Percentiles rank a stretch among this genome's conserved stretches.
phyloP scores from a whole-genome alignment of 1,140 invertebrate genomes.

The Ctenoplectra terminalis region DNA sequence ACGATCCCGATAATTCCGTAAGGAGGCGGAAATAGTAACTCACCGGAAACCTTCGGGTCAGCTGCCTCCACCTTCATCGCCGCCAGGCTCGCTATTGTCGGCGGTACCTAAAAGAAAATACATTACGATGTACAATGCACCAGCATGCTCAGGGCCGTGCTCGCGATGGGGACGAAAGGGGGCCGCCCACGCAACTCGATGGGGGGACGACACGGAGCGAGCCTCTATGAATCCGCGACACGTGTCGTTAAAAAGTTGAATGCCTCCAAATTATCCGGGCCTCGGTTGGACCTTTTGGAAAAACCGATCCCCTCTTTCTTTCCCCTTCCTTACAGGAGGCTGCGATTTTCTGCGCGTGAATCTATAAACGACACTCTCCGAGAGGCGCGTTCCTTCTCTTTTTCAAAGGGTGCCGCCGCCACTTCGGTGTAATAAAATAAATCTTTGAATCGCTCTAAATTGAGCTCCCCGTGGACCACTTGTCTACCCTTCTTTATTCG shows the following conservation, averaged over 20 bases:
- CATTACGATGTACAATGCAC: constrained; percentile 74
- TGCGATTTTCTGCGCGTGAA: not conserved
- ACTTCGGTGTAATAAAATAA: not conserved
- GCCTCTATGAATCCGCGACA: constrained; percentile 25
- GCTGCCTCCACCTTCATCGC: constrained; percentile 81
- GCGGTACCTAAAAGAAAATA: constrained; percentile 79
- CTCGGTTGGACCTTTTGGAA: not conserved
- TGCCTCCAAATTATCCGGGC: constrained; percentile 33
- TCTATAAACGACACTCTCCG: not conserved
- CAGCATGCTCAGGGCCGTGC: constrained; percentile 66
- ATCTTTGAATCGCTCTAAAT: not conserved
- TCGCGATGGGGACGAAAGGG: constrained; percentile 45
- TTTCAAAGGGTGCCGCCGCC: not conserved
- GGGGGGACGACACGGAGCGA: not conserved
- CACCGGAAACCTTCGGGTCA: constrained; percentile 82
- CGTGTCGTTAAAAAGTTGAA: constrained; percentile 45
- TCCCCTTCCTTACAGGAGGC: not conserved
- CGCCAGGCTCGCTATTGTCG: constrained; percentile 81
- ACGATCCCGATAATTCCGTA: constrained; percentile 73
- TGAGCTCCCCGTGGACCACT: not conserved
- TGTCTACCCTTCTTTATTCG: not conserved
- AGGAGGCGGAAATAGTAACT: constrained; percentile 79
- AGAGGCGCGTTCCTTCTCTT: not conserved
- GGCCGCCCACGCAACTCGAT: constrained; percentile 50
- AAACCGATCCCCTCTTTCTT: too few species aligned